Base-by-base conservation (phyloP, 2,797 vertebrate species). In the Hybognathus amarus region DNA sequence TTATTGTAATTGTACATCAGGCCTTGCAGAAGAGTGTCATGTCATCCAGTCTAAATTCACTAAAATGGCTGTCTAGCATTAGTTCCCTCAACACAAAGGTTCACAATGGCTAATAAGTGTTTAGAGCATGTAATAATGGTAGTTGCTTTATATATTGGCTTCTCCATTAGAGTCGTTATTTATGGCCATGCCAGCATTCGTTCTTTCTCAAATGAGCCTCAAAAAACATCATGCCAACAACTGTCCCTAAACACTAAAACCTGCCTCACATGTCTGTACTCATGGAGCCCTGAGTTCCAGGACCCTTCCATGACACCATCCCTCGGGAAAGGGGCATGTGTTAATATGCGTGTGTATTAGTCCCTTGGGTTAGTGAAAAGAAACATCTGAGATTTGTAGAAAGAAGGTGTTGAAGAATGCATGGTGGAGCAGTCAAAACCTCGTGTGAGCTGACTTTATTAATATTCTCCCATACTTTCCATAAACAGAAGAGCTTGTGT, bases 191-290 rank as follows among this genome's bases (percentile, higher is more conserved):
- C 54, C 47, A 79, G 73, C 67, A 71, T 71, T 73, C 42, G 63
- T 79, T 71, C 64, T 82, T 50, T 84, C 36, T 76, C 54, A 84
- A 86, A 83, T 70, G 52, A 77, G 69, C 33, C 63, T 84, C 82
- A 84, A 84, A 84, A 88, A 86, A 15, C 64, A 82, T 77, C 79
- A 82, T 66, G 73, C 63, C 69, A 82, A 63, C 64, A 70, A 54
- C 56, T 71, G 54, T 80, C 54, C 66, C 80, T 73, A 83, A 83
- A 83, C 74, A 74, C 33, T 78, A 71, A 83, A 85, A 82, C 22
- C 69, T 75, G 47, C 69, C 56, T 50, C 27, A 15, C n/a, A 68
- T 75, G 54, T 56, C 18, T 2, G 20, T 70, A 66, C 75, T 73
- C 67, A 85, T 86, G 45, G 70, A 87, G 40, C 36, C 47, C 20